phyloP scores from a whole-genome alignment of 2,888 invertebrate genomes.

The Drosophila melanocephala region DNA sequence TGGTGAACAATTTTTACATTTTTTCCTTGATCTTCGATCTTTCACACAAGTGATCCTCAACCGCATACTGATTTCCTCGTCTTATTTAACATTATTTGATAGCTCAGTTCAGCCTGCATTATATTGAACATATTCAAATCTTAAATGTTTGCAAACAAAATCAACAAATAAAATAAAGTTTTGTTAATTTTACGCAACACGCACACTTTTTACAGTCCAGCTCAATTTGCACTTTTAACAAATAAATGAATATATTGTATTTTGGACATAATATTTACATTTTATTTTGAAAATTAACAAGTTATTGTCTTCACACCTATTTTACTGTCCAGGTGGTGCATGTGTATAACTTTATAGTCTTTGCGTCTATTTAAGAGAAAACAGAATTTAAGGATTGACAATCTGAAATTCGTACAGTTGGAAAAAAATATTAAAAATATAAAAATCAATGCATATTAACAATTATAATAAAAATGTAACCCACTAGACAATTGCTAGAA shows the following conservation, averaged over 20 bases:
- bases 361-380: neutral
- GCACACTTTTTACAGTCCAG: neutral
- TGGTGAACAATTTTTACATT: too few relatives aligned
- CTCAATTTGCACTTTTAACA: neutral
- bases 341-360: neutral
- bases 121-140: neutral
- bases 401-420: neutral
- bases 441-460: neutral
- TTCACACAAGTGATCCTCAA: too few relatives aligned
- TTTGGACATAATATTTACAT: neutral
- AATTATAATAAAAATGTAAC: neutral
- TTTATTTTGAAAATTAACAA: neutral
- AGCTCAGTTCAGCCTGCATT: neutral
- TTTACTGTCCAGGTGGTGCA: neutral
- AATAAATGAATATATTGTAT: neutral
- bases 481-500: neutral
- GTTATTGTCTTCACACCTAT: neutral
- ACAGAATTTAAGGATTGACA: neutral
- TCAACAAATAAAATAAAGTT: neutral
- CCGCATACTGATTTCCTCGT: neutral
- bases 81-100: neutral
- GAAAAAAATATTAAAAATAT: neutral
- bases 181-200: neutral
- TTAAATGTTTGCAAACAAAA: neutral
- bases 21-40: too few relatives aligned